Evolutionary conservation across 1,140 invertebrate genomes (phyloP).

Genomic region (Cardiocondyla obscurior): DNA sequence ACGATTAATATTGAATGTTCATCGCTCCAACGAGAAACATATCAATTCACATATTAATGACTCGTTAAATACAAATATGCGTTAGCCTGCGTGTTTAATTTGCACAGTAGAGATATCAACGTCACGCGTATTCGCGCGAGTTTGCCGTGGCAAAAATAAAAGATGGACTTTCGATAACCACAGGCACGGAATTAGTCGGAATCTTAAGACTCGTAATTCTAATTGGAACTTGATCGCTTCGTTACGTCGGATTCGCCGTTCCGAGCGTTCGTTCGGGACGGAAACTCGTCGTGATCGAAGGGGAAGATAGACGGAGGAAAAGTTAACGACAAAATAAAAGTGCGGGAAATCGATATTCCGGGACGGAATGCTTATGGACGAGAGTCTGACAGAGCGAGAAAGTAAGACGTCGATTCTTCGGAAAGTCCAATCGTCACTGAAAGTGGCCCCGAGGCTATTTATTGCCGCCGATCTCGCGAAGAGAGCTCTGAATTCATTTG

Average conservation of each 20-base stretch:
- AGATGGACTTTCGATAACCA: background rate
- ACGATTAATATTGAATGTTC: slow-evolving; percentile 21
- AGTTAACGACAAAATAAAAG: slow-evolving; percentile 4
- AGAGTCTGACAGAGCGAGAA: background rate
- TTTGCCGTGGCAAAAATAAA: background rate
- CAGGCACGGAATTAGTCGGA: background rate
- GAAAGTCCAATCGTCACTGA: slow-evolving; percentile 28
- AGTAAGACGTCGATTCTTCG: slow-evolving; percentile 27
- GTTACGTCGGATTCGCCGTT: background rate
- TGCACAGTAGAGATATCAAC: background rate
- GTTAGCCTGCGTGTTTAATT: background rate
- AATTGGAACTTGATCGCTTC: slow-evolving; percentile 26
- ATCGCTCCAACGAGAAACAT: background rate
- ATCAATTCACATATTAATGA: slow-evolving; percentile 13
- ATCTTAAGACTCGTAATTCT: background rate
- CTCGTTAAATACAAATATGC: background rate
- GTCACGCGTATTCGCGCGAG: background rate
- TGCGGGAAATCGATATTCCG: background rate
- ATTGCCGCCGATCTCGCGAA: background rate
- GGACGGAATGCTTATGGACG: background rate
- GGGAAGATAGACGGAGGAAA: background rate
- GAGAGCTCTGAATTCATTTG: background rate
- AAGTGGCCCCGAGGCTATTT: slow-evolving; percentile 9
- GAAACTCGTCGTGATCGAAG: background rate
- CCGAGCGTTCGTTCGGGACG: background rate